These are phyloP conservation scores for Limenitis camilla DNA, from an alignment of 2,888 invertebrate genomes.

Conservation along the genomic window DNA sequence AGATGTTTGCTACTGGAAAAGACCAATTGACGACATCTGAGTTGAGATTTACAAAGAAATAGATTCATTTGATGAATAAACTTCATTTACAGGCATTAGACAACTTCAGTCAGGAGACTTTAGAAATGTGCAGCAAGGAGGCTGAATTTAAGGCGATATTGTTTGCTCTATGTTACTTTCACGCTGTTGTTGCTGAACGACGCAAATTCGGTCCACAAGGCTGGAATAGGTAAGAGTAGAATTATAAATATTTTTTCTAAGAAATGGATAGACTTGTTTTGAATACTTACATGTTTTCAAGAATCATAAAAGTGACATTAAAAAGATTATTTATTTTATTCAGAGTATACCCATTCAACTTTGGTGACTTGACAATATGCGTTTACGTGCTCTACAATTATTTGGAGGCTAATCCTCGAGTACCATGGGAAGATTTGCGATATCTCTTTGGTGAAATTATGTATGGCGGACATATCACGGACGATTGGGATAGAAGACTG, in stretches of 20 bases:
- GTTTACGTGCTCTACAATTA: conserved; percentile 93
- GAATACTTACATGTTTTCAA: too few relatives aligned
- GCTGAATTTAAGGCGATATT: conserved; percentile 93
- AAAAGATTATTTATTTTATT: neutral
- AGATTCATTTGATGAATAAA: too few relatives aligned
- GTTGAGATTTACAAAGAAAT: too few relatives aligned
- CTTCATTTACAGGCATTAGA: conserved; percentile 86
- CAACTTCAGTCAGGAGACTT: conserved; percentile 92
- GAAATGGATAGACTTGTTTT: neutral
- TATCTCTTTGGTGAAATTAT: conserved; percentile 97
- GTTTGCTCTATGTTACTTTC: conserved; percentile 94
- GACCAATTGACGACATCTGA: too few relatives aligned
- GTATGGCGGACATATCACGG: conserved; percentile 98
- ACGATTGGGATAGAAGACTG: conserved; percentile 94
- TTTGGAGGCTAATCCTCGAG: conserved; percentile 88
- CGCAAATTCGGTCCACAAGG: conserved; percentile 96
- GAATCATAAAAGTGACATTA: neutral
- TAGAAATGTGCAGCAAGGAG: conserved; percentile 94
- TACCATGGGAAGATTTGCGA: conserved; percentile 95
- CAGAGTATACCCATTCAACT: conserved; percentile 83
- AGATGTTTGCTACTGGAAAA: too few relatives aligned
- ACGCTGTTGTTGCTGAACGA: conserved; percentile 93
- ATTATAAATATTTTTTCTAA: neutral
- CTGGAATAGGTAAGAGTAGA: conserved; percentile 80
- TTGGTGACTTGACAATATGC: conserved; percentile 93